Evolutionary conservation across 2,797 vertebrate genomes (phyloP).

Genomic region (Cynodonichthys magdalenae): DNA sequence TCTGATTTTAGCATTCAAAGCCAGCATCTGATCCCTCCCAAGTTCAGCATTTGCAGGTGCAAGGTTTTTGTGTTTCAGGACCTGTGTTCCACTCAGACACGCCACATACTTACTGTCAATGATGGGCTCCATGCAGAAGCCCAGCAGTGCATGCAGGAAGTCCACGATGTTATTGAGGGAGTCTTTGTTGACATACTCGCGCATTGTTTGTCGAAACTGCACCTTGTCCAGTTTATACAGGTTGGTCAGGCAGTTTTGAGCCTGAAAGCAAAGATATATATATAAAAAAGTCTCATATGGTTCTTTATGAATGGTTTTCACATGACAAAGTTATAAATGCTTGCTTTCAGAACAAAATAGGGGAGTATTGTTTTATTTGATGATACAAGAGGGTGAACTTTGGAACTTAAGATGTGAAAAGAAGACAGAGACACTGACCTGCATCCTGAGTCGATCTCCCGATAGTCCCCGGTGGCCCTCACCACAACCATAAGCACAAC

Average conservation of each 20-base stretch:
- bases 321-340: neutral
- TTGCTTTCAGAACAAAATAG: neutral
- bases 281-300: neutral
- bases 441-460: constrained; percentile 96
- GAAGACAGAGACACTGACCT: constrained; percentile 73
- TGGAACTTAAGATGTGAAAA: neutral
- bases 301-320: neutral
- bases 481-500: constrained; percentile 96
- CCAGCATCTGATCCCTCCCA: neutral
- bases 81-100: constrained; percentile 20
- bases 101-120: constrained; percentile 92
- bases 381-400: constrained; percentile 1
- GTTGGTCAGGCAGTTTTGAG: constrained; percentile 95
- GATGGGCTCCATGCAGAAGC: constrained; percentile 99
- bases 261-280: constrained; percentile 74
- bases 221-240: constrained; percentile 97
- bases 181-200: constrained; percentile 98
- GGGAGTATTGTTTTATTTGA: neutral
- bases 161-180: constrained; percentile 99
- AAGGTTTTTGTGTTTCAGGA: neutral
- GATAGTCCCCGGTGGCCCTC: constrained; percentile 97
- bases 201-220: constrained; percentile 98
- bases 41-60: constrained; percentile 7
- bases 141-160: constrained; percentile 97
- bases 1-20: constrained; percentile 4